Conservation (phyloP, 2,888 invertebrate species). For the Habrosyne pyritoides region DNA sequence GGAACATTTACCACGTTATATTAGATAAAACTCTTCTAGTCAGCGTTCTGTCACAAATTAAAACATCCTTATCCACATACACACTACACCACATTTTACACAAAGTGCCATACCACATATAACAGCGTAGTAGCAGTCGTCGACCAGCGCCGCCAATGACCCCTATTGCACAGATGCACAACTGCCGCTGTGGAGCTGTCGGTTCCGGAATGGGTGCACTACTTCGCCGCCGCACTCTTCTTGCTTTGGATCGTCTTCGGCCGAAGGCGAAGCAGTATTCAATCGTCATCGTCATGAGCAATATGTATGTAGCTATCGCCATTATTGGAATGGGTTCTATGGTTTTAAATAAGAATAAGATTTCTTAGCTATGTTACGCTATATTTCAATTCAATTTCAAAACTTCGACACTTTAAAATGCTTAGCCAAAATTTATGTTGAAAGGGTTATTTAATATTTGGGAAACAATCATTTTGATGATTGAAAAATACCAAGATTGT, state of each 20-base stretch:
- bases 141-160: slow-evolving; percentile 34
- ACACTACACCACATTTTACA: slow-evolving; percentile 12
- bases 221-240: slow-evolving; percentile 69
- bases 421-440: background rate
- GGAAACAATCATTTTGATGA: no score
- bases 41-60: no score
- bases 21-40: no score
- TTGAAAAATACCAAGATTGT: no score
- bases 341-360: background rate
- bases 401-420: background rate
- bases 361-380: background rate
- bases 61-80: background rate
- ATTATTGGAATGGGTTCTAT: slow-evolving; percentile 9
- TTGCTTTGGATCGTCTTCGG: slow-evolving; percentile 71
- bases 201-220: slow-evolving; percentile 77
- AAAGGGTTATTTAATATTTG: background rate
- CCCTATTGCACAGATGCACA: slow-evolving; percentile 67
- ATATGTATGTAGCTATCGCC: slow-evolving; percentile 49
- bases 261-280: slow-evolving; percentile 60
- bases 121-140: slow-evolving; percentile 28
- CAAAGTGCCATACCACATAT: slow-evolving; percentile 50
- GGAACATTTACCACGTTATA: no score
- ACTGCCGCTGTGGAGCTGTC: slow-evolving; percentile 76
- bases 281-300: slow-evolving; percentile 57
- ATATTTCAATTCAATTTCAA: background rate